These are phyloP conservation scores for Popillia japonica DNA, from an alignment of 1,140 invertebrate genomes.

Conservation along the genomic window DNA sequence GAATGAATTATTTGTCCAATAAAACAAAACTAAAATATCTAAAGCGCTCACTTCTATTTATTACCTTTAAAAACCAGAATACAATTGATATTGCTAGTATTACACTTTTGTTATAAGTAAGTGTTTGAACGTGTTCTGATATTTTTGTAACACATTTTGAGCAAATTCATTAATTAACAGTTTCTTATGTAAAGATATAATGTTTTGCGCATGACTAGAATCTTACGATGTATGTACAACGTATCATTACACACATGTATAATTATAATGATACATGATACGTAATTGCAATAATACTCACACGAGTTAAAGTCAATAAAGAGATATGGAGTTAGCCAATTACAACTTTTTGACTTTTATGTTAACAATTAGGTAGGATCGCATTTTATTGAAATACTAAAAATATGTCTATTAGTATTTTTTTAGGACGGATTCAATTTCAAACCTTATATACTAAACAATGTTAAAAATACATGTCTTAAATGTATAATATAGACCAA, in stretches of 20 bases:
- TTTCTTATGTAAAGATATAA: background rate
- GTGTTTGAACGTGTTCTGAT: background rate
- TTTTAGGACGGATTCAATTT: constrained; percentile 8
- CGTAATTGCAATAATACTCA: background rate
- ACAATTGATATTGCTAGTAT: constrained; percentile 9
- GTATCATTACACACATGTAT: background rate
- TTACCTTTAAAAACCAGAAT: constrained; percentile 3
- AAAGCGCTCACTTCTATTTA: constrained; percentile 22
- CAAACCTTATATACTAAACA: background rate
- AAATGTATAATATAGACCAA: background rate
- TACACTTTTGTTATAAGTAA: background rate
- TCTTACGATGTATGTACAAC: background rate
- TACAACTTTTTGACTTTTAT: background rate
- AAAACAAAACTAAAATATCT: too few species aligned
- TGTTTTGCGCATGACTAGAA: constrained; percentile 22
- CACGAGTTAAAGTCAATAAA: background rate
- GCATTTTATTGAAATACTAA: background rate
- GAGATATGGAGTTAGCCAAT: background rate
- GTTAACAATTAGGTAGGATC: background rate
- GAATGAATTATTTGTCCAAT: too few species aligned
- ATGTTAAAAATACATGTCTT: constrained; percentile 19
- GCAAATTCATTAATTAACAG: constrained; percentile 17
- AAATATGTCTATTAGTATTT: background rate
- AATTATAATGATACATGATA: too few species aligned
- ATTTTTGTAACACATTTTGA: background rate